Conservation (phyloP, 2,888 invertebrate species). For the Sphaeridia pumilis region DNA sequence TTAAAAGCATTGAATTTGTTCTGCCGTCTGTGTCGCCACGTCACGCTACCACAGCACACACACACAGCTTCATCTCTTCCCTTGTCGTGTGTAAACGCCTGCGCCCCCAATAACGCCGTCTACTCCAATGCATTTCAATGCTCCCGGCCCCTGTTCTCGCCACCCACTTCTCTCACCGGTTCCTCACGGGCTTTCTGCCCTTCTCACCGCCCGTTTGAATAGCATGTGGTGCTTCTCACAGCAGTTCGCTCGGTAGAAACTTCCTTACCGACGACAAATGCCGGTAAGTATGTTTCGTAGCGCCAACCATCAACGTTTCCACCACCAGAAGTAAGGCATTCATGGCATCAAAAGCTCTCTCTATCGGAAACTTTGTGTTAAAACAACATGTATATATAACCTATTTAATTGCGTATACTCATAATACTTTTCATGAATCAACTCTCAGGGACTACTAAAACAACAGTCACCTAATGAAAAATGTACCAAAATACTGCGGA, state of each 20-base stretch:
- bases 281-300: not conserved
- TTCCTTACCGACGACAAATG: not conserved
- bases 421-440: too few relatives aligned
- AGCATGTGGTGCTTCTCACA: not conserved
- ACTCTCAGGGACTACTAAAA: too few relatives aligned
- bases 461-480: too few relatives aligned
- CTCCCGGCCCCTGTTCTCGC: not conserved
- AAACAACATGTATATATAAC: too few relatives aligned
- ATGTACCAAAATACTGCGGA: too few relatives aligned
- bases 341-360: too few relatives aligned
- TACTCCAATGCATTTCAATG: too few relatives aligned
- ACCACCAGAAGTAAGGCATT: too few relatives aligned
- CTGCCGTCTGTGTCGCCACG: conserved; percentile 11
- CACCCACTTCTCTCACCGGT: not conserved
- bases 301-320: too few relatives aligned
- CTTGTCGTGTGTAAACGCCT: conserved; percentile 4
- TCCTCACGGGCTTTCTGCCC: not conserved
- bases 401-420: too few relatives aligned
- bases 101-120: too few relatives aligned
- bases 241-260: not conserved
- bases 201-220: not conserved
- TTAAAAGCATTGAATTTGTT: not conserved
- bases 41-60: conserved; percentile 3
- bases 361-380: too few relatives aligned
- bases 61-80: not conserved